Base-by-base conservation (phyloP, 2,888 invertebrate species). In the Chironomus tentans region DNA sequence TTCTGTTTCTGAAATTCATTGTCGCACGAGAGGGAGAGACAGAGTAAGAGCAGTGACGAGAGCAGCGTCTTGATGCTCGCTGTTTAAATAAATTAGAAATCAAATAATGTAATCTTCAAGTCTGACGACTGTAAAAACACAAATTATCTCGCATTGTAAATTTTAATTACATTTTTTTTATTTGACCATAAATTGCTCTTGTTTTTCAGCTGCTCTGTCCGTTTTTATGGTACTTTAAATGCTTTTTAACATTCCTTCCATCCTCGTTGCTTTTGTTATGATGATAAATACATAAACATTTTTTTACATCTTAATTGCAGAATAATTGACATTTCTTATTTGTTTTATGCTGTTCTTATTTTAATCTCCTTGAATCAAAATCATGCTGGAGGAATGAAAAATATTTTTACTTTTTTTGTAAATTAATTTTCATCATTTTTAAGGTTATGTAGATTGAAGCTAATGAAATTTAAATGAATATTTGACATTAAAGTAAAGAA, bases 241-340 rank as follows among this genome's bases (percentile, higher is more conserved):
- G 38, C 38, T 38, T 38, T 24, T 22, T 24, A n/a, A n/a, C 68
- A 10, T 38, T 18, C 47, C 28, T 56, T 24, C 50, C 6, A 56
- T 56, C 7, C 15, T 56, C 6, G 56, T 56, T 56, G 2, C 56
- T 56, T n/a, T 56, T 56, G 56, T 56, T 56, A 56, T 56, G 56
- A 18, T 7, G n/a, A 56, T 56, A 56, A 56, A 56, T 3, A 18
- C 18, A 46, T 28, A 38, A 48, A 22, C 70, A 18, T 21, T n/a
- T 22, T n/a, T 70, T 72, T 72, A 15, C 38, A 72, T 62, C 72
- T 62, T 72, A 72, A 72, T 72, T 72, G 28, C 72, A 72, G 62
- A 62, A 50, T 62, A 62, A 72, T 61, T 62, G 61, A 62, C 61
- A 24, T 56, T 56, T 56, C 56, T 56, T 56, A 56, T 56, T 38